Evolutionary conservation across 2,113 vertebrate genomes (phyloP).

Genomic region (Scopus umbretta): DNA sequence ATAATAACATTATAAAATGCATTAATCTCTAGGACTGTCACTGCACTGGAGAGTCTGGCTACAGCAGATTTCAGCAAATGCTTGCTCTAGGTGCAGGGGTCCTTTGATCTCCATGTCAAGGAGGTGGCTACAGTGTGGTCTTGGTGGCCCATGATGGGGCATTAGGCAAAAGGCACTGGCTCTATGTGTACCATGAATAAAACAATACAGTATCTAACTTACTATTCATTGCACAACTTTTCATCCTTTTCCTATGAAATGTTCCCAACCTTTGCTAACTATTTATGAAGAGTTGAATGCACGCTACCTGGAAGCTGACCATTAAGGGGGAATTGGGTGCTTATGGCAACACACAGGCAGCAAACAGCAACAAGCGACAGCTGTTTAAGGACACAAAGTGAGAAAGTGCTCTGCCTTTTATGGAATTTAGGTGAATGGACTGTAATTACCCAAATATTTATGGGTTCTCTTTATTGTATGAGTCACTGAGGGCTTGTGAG

Average conservation of each 20-base stretch:
- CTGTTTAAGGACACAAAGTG: background rate
- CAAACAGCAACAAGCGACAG: background rate
- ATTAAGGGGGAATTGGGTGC: background rate
- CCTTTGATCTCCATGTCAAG: background rate
- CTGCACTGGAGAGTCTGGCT: background rate
- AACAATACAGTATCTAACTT: background rate
- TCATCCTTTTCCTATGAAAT: background rate
- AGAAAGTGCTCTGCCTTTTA: slow-evolving; percentile 23
- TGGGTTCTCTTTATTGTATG: slow-evolving; percentile 57
- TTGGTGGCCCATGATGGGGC: background rate
- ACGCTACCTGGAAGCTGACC: background rate
- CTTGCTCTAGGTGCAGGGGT: background rate
- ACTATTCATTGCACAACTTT: background rate
- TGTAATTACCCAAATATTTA: slow-evolving; percentile 66
- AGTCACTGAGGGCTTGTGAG: slow-evolving; percentile 58
- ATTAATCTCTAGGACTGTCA: background rate
- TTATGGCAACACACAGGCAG: background rate
- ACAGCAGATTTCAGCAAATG: background rate
- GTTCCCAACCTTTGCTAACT: background rate
- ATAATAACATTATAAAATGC: background rate
- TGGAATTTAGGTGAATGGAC: slow-evolving; percentile 32
- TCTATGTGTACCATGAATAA: background rate
- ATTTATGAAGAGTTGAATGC: background rate
- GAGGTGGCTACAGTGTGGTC: background rate
- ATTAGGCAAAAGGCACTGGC: background rate